Conservation (phyloP, 2,888 invertebrate species). For the Acleris laterana region DNA sequence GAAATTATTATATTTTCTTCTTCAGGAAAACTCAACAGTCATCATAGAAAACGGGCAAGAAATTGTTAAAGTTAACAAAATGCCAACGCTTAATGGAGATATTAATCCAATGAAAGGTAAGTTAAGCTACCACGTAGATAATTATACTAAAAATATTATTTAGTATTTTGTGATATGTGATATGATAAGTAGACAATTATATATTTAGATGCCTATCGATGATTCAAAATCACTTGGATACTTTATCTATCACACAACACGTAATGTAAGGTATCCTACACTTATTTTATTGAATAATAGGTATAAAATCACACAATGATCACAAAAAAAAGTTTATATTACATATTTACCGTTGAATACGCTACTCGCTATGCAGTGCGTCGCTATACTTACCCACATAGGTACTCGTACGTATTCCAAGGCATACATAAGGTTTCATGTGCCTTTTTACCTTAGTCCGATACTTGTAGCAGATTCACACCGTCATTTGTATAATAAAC, state of each 20-base stretch:
- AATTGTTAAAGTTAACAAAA: constrained; percentile 61
- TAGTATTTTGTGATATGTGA: too few species aligned
- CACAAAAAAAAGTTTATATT: not conserved
- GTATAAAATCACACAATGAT: too few species aligned
- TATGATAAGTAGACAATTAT: too few species aligned
- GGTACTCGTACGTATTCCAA: not conserved
- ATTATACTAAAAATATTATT: too few species aligned
- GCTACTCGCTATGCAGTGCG: too few species aligned
- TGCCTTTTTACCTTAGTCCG: not conserved
- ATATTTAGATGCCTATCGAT: too few species aligned
- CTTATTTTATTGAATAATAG: too few species aligned
- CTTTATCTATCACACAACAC: too few species aligned
- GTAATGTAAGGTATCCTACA: too few species aligned
- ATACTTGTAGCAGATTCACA: too few species aligned
- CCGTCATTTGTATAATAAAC: too few species aligned
- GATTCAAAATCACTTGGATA: too few species aligned
- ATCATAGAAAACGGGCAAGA: constrained; percentile 68
- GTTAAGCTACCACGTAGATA: constrained; percentile 28
- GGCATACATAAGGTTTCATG: not conserved
- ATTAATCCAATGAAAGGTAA: constrained; percentile 64
- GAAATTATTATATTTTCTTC: constrained; percentile 31
- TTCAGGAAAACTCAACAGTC: constrained; percentile 61
- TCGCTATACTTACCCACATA: not conserved
- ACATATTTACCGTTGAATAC: not conserved
- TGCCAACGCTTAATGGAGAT: constrained; percentile 68